Base-by-base conservation (phyloP, 2,113 vertebrate genomes). In the Tragelaphus scriptus region DNA sequence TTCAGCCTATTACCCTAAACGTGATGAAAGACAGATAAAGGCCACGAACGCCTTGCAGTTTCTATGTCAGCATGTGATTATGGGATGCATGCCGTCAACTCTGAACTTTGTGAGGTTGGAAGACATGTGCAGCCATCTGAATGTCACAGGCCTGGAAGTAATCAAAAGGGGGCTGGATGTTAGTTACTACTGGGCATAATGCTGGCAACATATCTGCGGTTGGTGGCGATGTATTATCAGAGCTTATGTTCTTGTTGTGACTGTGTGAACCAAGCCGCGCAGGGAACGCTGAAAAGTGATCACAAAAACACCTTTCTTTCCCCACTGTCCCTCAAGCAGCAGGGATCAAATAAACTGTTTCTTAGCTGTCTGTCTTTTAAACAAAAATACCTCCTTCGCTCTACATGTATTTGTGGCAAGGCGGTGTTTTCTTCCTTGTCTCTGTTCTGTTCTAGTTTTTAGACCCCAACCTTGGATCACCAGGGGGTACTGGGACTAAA, bases 331-430 rank as follows among this genome's bases (percentile, higher is more conserved):
- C 97, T 98, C 97, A 98, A 98, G 97, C 97, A 98, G 95, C 97
- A 97, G 90, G 97, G 97, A 98, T 98, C 98, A 98, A 98, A 98
- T 98, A 98, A 98, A 98, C 97, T 97, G 84, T 97, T 90, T 92
- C 96, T 98, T 96, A 97, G 98, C 97, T 98, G 95, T 96, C 98
- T 98, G 82, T 93, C 97, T 98, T 98, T 98, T 95, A 98, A 98
- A 98, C 95, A 98, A 98, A 98, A 98, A 97, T 98, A 98, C 94
- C 97, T 97, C 96, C 97, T 96, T 98, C 94, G 26, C 95, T 98
- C 95, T 97, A 93, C 68, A 32, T 47, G 36, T 95, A 88, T 97
- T 88, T 93, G 85, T 95, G 91, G 96, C 94, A 98, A 91, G 92
- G 30, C 97, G 81, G 98, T 97, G 94, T 96, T 95, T 13, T 51